Base-by-base conservation (phyloP, 2,797 vertebrate species). In the Phrynocephalus guinanensis region DNA sequence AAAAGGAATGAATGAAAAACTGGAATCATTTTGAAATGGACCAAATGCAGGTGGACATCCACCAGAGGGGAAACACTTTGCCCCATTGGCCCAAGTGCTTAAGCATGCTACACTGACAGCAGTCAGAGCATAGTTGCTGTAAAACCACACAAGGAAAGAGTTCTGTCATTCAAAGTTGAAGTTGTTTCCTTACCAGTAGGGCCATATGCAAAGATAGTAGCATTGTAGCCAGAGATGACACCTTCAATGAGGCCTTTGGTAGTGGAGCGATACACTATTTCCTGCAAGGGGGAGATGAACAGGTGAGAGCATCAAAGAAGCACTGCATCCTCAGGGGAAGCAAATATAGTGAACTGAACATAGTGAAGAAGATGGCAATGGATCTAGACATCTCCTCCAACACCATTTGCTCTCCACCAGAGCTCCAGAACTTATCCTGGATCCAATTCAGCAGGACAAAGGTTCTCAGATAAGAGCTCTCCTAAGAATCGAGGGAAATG, bases 181-280 rank as follows among this genome's bases (percentile, higher is more conserved):
- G 1, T 13, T 70, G n/a, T 16, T 80, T 44, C 67, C 93, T 95
- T 85, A 99, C 98, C 98, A 90, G 98, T 99, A 89, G 98, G 98
- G 94, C 98, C 98, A 5, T 99, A 99, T 94, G 98, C 97, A 88
- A 99, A 99, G 93, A 99, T 96, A 0, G 98, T 99, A 92, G 98
- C 98, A 15, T 98, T 98, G 95, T 98, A 98, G 93, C 98, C 98
- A 0, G 98, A 98, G 89, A 98, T 98, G 91, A 99, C 96, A 0
- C 98, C 98, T 50, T 98, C 95, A 0, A 99, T 97, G 86, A 99
- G 96, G 7, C 96, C 97, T 95, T 96, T 98, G 90, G 98, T 98
- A 82, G 98, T 99, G 82, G 97, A 97, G 86, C 97, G 95, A 90
- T 99, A 99, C 85, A 99, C 98, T 84, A 98, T 98, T 81, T 99